phyloP scores from a whole-genome alignment of 2,113 vertebrate species.

The Indicator maculatus region DNA sequence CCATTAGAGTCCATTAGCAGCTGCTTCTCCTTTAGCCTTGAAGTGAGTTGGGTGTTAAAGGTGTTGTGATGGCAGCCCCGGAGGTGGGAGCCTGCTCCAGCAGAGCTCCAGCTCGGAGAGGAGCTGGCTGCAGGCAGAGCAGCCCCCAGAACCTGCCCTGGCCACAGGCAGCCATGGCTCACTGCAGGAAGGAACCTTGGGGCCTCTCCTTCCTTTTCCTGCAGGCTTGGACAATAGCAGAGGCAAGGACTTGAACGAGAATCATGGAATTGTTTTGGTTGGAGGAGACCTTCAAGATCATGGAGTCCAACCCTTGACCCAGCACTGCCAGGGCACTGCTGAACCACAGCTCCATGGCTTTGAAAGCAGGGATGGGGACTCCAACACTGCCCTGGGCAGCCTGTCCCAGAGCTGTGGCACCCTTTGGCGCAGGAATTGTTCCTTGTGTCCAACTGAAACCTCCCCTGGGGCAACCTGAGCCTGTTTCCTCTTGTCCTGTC shows the following conservation, averaged over 20 bases:
- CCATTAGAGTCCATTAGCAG: conserved; percentile 46
- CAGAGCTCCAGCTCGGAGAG: background rate
- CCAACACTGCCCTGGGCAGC: background rate
- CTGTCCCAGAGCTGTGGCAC: background rate
- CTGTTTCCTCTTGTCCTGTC: too few relatives aligned
- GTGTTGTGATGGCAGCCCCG: fast-evolving
- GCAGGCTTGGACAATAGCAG: background rate
- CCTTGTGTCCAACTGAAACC: too few relatives aligned
- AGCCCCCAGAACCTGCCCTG: fast-evolving
- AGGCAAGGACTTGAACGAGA: background rate
- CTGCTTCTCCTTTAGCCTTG: background rate
- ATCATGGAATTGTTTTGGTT: background rate
- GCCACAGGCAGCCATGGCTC: background rate
- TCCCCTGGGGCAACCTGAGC: too few relatives aligned
- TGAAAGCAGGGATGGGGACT: background rate
- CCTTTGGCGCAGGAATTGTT: background rate
- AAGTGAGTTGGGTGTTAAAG: background rate
- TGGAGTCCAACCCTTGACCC: too few relatives aligned
- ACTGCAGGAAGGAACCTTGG: background rate
- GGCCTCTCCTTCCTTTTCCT: conserved; percentile 14
- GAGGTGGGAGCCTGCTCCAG: background rate
- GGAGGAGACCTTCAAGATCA: too few relatives aligned
- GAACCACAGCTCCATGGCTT: background rate
- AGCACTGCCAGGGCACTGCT: background rate
- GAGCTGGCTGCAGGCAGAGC: fast-evolving